A percentile compares a stretch with the other conserved stretches of the same genome.
Evolutionary conservation across 2,113 vertebrate genomes (phyloP).

Genomic region (Dicaeum eximium): DNA sequence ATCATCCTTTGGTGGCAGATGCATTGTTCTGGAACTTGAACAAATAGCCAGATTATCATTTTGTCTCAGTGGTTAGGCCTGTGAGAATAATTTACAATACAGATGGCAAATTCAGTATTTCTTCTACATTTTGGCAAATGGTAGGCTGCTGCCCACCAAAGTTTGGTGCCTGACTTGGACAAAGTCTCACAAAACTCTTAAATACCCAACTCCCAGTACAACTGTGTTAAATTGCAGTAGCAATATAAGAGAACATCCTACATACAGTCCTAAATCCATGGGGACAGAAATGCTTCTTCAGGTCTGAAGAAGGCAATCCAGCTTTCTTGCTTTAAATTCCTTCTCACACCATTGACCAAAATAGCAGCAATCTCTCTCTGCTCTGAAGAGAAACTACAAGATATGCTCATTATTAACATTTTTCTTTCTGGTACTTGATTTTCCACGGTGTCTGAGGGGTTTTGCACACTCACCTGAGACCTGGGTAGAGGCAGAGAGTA

Average conservation of each 20-base stretch:
- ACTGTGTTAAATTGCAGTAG: no score
- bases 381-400: background rate
- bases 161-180: background rate
- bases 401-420: background rate
- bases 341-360: background rate
- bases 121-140: background rate
- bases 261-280: background rate
- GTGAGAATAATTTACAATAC: background rate
- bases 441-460: background rate
- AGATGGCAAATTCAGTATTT: background rate
- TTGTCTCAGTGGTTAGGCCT: background rate
- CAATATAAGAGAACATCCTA: background rate
- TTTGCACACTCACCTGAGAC: background rate
- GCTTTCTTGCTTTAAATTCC: background rate
- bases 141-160: background rate
- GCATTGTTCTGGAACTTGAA: background rate
- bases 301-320: background rate
- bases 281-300: background rate
- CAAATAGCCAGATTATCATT: background rate
- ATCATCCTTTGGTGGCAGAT: background rate
- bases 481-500: background rate
- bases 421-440: background rate
- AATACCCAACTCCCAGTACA: background rate
- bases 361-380: background rate
- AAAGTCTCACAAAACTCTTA: background rate